Conservation (phyloP, 2,113 vertebrate genomes). For the Nanorana parkeri region DNA sequence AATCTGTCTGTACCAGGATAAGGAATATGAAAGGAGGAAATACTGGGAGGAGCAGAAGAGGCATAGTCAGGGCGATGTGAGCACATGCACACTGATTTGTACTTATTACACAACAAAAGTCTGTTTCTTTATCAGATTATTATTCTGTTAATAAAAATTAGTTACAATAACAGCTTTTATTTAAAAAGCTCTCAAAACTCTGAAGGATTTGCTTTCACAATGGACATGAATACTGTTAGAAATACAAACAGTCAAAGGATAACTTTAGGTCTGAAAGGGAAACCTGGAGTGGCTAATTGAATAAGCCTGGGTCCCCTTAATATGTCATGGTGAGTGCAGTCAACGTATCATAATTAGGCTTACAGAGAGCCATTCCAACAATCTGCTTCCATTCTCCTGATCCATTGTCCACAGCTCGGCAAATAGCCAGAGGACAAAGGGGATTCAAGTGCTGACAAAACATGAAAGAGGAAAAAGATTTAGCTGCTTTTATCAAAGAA, state of each 20-base stretch:
- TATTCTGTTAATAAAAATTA: conserved; percentile 98
- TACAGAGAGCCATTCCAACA: conserved; percentile 99
- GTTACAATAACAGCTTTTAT: conserved; percentile 90
- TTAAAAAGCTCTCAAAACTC: conserved; percentile 85
- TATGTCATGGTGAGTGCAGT: conserved; percentile 99
- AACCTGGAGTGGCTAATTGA: conserved; percentile 98
- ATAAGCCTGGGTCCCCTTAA: conserved; percentile 99
- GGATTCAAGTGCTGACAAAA: conserved; percentile 99
- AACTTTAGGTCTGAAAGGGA: conserved; percentile 98
- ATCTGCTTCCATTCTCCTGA: conserved; percentile 98
- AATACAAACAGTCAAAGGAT: conserved; percentile 99
- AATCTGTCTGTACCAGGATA: not conserved
- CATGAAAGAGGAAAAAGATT: conserved; percentile 99
- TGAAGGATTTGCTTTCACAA: conserved; percentile 95
- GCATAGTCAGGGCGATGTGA: conserved; percentile 79
- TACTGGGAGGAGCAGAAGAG: conserved; percentile 32
- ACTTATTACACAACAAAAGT: conserved; percentile 86
- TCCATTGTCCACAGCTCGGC: conserved; percentile 93
- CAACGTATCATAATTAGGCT: conserved; percentile 99
- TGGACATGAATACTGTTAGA: conserved; percentile 96
- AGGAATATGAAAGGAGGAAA: conserved; percentile 23
- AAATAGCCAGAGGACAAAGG: conserved; percentile 99
- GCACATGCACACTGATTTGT: conserved; percentile 83
- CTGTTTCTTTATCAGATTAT: conserved; percentile 88
- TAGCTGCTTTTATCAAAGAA: conserved; percentile 99